Conservation (phyloP, 2,888 invertebrate species). For the Lasioglossum marginatum region DNA sequence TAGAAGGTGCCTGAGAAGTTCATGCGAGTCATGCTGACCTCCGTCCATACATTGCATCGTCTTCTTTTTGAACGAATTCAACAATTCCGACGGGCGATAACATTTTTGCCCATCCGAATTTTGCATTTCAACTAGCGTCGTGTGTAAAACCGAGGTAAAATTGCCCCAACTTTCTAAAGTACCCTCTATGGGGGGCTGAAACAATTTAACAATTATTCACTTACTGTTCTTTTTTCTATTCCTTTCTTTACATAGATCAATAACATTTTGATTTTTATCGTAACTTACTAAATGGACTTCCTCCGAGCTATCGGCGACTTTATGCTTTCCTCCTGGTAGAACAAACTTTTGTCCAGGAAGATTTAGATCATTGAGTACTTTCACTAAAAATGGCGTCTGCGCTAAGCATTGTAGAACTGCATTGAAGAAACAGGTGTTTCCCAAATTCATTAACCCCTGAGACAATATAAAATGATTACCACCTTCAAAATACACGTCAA, state of each 20-base stretch:
- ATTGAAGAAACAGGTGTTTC: conserved; percentile 99
- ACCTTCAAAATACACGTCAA: conserved; percentile 8
- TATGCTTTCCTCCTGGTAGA: conserved; percentile 90
- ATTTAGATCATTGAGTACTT: conserved; percentile 89
- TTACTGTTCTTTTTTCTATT: not conserved
- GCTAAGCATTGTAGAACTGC: conserved; percentile 97
- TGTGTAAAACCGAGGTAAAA: conserved; percentile 89
- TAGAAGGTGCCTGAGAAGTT: conserved; percentile 94
- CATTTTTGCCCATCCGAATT: conserved; percentile 87
- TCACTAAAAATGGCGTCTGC: conserved; percentile 92
- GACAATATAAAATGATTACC: conserved; percentile 46
- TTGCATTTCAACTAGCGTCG: conserved; percentile 90
- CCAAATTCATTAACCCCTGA: conserved; percentile 94
- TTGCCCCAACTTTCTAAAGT: conserved; percentile 89
- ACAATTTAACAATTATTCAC: conserved; percentile 4
- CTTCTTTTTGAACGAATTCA: conserved; percentile 88
- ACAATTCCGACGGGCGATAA: conserved; percentile 88
- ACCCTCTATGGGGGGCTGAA: conserved; percentile 87
- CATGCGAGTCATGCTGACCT: conserved; percentile 98
- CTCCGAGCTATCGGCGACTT: conserved; percentile 84
- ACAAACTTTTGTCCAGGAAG: conserved; percentile 89
- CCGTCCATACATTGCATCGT: conserved; percentile 96
- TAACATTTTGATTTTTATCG: not conserved
- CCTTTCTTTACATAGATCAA: not conserved
- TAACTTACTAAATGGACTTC: conserved; percentile 85